Conservation (phyloP, 2,113 vertebrate species). For the Syngnathus scovelli region DNA sequence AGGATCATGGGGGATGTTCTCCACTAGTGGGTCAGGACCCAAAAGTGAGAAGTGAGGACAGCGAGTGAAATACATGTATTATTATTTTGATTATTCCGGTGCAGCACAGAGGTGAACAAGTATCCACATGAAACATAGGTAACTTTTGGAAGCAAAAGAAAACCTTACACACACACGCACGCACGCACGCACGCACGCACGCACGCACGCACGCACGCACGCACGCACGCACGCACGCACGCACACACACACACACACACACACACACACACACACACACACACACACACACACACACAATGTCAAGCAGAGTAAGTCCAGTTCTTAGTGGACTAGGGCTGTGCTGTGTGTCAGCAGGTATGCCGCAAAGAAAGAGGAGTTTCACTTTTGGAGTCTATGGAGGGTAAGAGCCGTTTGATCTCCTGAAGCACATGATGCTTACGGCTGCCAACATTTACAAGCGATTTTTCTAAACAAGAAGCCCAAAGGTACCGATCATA, state of each 20-base stretch:
- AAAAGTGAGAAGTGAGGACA: background rate
- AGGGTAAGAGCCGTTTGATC: slow-evolving; percentile 55
- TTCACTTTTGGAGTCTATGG: slow-evolving; percentile 74
- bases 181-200: too few relatives aligned
- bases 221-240: slow-evolving; percentile 40
- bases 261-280: slow-evolving; percentile 14
- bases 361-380: slow-evolving; percentile 73
- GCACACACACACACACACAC: too few relatives aligned
- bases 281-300: slow-evolving; percentile 43
- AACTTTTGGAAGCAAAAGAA: too few relatives aligned
- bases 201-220: slow-evolving; percentile 15
- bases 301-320: slow-evolving; percentile 62
- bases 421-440: background rate
- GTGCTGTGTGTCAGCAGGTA: slow-evolving; percentile 46
- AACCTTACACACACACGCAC: background rate
- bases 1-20: slow-evolving; percentile 7
- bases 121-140: too few relatives aligned
- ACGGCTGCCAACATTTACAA: too few relatives aligned
- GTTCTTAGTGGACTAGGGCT: slow-evolving; percentile 51
- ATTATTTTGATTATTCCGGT: too few relatives aligned
- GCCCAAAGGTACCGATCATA: too few relatives aligned
- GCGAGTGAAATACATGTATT: background rate
- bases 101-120: too few relatives aligned
- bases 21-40: background rate
- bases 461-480: too few relatives aligned